phyloP scores from a whole-genome alignment of 2,888 invertebrate genomes.

The Tridacna crocea region DNA sequence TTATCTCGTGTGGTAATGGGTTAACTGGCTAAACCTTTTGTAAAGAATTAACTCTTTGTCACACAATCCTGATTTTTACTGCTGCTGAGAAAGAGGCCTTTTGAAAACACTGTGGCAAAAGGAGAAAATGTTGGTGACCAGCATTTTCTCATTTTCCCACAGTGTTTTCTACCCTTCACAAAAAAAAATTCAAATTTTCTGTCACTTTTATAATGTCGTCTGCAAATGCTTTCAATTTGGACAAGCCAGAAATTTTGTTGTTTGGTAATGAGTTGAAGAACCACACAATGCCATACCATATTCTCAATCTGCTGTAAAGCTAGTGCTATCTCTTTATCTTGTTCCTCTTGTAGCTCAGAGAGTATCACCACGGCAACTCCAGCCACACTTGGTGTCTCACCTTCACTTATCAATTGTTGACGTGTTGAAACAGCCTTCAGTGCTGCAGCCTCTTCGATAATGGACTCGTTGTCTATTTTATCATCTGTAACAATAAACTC shows the following conservation, averaged over 20 bases:
- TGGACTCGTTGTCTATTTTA: constrained; percentile 74
- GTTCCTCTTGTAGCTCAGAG: constrained; percentile 76
- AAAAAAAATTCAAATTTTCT: too few relatives aligned
- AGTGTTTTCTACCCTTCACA: too few relatives aligned
- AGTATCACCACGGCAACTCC: constrained; percentile 67
- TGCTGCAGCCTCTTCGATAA: constrained; percentile 82
- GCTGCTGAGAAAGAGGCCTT: too few relatives aligned
- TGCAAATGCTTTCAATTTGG: too few relatives aligned
- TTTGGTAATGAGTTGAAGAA: not conserved
- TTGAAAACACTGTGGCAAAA: not conserved
- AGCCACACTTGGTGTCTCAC: constrained; percentile 58
- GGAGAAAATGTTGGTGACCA: not conserved
- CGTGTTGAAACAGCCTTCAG: constrained; percentile 70
- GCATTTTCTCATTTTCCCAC: not conserved
- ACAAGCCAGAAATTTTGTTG: too few relatives aligned
- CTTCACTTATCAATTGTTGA: constrained; percentile 46
- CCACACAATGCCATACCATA: constrained; percentile 50
- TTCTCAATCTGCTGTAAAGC: constrained; percentile 65
- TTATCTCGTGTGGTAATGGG: too few relatives aligned
- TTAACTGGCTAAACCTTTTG: too few relatives aligned
- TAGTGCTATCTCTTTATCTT: constrained; percentile 75
- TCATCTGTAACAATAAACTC: constrained; percentile 65
- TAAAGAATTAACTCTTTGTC: too few relatives aligned
- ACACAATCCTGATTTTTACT: too few relatives aligned
- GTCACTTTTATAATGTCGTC: too few relatives aligned